These are phyloP conservation scores for Sinocyclocheilus anophthalmus DNA, from an alignment of 2,113 vertebrate genomes.

Conservation along the genomic window DNA sequence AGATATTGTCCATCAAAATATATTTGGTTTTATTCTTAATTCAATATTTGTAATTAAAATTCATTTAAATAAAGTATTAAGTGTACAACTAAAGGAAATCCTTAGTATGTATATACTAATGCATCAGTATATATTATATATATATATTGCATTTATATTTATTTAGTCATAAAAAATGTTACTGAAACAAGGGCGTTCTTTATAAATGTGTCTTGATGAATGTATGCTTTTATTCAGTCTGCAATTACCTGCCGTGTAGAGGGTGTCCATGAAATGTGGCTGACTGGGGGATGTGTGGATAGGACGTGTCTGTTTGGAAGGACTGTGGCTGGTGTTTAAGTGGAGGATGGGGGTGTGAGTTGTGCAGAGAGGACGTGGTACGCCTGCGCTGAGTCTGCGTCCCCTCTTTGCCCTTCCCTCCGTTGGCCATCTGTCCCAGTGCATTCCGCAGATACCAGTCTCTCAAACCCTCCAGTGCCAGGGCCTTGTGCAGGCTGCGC, in stretches of 20 bases:
- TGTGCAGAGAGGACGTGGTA: slow-evolving; percentile 70
- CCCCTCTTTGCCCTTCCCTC: slow-evolving; percentile 57
- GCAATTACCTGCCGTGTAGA: slow-evolving; percentile 78
- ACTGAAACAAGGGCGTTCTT: no score
- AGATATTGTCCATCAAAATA: neutral
- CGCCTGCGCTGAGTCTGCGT: slow-evolving; percentile 65
- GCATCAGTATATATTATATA: no score
- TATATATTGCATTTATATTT: no score
- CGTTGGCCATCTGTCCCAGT: slow-evolving; percentile 57
- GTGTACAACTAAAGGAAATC: no score
- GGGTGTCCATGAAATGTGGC: slow-evolving; percentile 87
- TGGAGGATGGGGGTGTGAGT: slow-evolving; percentile 62
- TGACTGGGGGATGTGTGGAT: slow-evolving; percentile 79
- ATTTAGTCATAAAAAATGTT: no score
- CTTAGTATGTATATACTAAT: no score
- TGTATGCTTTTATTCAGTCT: neutral
- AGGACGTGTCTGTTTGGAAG: slow-evolving; percentile 69
- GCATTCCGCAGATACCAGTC: slow-evolving; percentile 92
- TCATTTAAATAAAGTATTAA: no score
- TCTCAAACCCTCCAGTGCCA: slow-evolving; percentile 87
- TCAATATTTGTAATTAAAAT: no score
- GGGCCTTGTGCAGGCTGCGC: slow-evolving; percentile 84
- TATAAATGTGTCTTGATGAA: no score
- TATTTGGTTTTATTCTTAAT: no score
- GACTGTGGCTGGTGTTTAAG: slow-evolving; percentile 64